A percentile compares a stretch with the other conserved stretches of the same genome.
Conservation (phyloP, 1,140 invertebrate species). For the Drosophila quadrilineata region DNA sequence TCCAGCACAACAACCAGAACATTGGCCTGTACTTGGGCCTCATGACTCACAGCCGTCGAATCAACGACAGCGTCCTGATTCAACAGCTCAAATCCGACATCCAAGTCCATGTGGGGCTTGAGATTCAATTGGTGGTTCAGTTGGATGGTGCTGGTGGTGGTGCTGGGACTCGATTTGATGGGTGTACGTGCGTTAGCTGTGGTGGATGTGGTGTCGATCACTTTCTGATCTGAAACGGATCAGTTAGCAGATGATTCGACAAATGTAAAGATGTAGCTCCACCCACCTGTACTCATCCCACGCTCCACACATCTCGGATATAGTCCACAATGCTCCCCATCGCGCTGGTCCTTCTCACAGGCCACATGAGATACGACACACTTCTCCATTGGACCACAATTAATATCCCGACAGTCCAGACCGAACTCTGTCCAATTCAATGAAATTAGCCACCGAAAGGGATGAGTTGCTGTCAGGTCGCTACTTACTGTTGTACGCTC, state of each 20-base stretch:
- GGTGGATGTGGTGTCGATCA: slow-evolving; percentile 63
- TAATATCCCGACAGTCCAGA: slow-evolving; percentile 39
- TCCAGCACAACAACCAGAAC: slow-evolving; percentile 64
- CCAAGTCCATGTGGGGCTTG: slow-evolving; percentile 1
- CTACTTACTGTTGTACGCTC: slow-evolving; percentile 39
- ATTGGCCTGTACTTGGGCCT: slow-evolving; percentile 47
- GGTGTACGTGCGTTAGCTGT: slow-evolving; percentile 55
- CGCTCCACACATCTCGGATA: slow-evolving; percentile 40
- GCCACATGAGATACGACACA: slow-evolving; percentile 28
- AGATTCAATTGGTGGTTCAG: slow-evolving; percentile 9
- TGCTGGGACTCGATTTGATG: slow-evolving; percentile 42
- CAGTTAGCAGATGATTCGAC: slow-evolving; percentile 24
- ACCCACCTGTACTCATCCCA: slow-evolving; percentile 30
- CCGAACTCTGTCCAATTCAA: slow-evolving; percentile 36
- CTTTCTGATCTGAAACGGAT: slow-evolving; percentile 62
- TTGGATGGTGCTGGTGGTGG: slow-evolving; percentile 46
- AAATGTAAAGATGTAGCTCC: background rate
- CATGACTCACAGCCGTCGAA: slow-evolving; percentile 32
- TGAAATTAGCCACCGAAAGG: background rate
- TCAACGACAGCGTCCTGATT: slow-evolving; percentile 4
- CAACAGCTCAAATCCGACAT: slow-evolving; percentile 49
- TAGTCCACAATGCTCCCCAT: slow-evolving; percentile 38
- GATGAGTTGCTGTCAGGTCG: background rate
- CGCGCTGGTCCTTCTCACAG: slow-evolving; percentile 30
- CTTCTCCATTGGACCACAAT: slow-evolving; percentile 19